These are phyloP conservation scores for Cremastinae sp. DNA, from an alignment of 2,888 invertebrate genomes.

Conservation along the genomic window DNA sequence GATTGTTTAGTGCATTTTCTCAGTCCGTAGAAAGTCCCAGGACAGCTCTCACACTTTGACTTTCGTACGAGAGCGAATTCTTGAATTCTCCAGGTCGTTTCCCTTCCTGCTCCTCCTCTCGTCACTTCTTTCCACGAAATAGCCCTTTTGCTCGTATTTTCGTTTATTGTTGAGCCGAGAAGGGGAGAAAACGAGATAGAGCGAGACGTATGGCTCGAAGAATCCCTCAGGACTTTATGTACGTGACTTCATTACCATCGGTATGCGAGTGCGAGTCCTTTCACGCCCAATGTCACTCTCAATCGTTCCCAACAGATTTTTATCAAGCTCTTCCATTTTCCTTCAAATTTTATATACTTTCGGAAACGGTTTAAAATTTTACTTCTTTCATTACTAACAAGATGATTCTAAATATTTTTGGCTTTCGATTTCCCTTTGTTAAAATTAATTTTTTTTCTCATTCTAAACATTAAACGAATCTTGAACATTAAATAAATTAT, in stretches of 20 bases:
- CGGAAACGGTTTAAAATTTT: too few species aligned
- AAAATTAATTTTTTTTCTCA: too few species aligned
- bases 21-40: slow-evolving; percentile 20
- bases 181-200: slow-evolving; percentile 1
- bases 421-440: too few species aligned
- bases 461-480: too few species aligned
- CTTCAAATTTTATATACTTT: not conserved
- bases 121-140: slow-evolving; percentile 14
- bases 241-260: slow-evolving; percentile 54
- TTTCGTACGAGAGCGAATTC: not conserved
- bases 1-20: slow-evolving; percentile 35
- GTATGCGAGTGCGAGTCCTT: not conserved
- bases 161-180: too few species aligned
- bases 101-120: slow-evolving; percentile 25
- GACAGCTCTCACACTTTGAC: slow-evolving; percentile 24
- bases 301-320: not conserved
- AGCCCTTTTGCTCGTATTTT: slow-evolving; percentile 10
- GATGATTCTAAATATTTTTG: too few species aligned
- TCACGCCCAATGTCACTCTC: not conserved
- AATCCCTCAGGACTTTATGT: slow-evolving; percentile 46
- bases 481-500: too few species aligned
- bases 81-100: slow-evolving; percentile 44
- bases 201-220: slow-evolving; percentile 14
- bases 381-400: too few species aligned
- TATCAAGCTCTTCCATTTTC: not conserved